Base-by-base conservation (phyloP, 1,140 invertebrate species). In the Pogonus chalceus region DNA sequence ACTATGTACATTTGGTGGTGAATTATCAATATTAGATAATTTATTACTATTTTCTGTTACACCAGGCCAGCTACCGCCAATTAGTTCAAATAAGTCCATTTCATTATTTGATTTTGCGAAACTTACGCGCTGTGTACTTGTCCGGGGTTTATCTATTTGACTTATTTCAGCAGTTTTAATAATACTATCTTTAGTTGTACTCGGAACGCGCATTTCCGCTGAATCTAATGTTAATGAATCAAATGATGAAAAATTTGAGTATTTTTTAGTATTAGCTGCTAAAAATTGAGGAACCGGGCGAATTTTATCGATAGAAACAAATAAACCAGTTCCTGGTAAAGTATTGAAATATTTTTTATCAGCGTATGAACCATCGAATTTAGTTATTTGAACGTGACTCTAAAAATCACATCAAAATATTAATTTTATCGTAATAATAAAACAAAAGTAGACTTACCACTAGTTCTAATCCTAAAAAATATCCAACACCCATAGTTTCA, bases 391-490 rank as follows among this genome's bases (percentile, higher is more conserved):
- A 56, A 56, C 62, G 54, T 60, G 65, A 58, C 65, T 65, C 67
- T 64, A 67, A 56, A 58, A 69, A 64, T 49, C 31, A 14, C 14
- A 55, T 31, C 48, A 43, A 39, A 31, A 56, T 39, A 49, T 23
- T 53, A 39, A 20, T n/a, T 56, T 50, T 51, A 56, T 49, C 31
- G 16, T 39, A 50, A 55, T 16, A 20, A 51, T 23, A 31, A 39
- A 37, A 22, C 20, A 52, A 37, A 47, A 31, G 26, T 31, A 14
- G 20, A 67, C 65, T 73, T 72, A 80, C 79, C 72, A 76, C 62
- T 59, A 80, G 55, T 59, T 79, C 74, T 52, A 81, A 64, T 22
- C 76, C 77, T 68, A 76, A 77, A 60, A 77, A 78, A 62, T 74
- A 71, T 35, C 73, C 75, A 35, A 62, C 55, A 31, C 76, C 76